phyloP scores from a whole-genome alignment of 2,888 invertebrate species.

The Ophion ellenae region DNA sequence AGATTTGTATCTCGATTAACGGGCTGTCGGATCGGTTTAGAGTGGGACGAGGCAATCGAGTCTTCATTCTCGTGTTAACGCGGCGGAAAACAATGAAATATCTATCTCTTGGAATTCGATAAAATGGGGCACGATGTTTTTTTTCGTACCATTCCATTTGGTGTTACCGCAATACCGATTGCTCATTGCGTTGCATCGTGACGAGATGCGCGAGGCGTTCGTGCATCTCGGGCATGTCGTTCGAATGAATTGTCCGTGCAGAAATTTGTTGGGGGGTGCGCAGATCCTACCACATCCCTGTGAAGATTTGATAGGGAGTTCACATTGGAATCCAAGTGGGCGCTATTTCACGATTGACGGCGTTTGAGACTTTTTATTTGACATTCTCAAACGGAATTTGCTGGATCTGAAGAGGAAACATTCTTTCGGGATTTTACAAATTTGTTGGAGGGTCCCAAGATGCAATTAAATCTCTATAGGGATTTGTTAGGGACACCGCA shows the following conservation, averaged over 20 bases:
- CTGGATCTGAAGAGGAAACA: no score
- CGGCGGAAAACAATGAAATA: not conserved
- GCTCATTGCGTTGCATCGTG: not conserved
- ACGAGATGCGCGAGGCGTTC: not conserved
- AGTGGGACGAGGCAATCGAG: not conserved
- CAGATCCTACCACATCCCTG: no score
- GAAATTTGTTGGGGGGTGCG: no score
- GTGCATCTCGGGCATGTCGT: not conserved
- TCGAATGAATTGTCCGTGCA: not conserved
- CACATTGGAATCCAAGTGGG: no score
- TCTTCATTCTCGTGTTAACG: conserved; percentile 1
- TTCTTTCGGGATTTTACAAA: no score
- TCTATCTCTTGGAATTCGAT: not conserved
- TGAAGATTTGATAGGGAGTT: no score
- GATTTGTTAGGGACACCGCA: no score
- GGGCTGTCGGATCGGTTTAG: not conserved
- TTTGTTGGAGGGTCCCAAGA: no score
- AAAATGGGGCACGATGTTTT: not conserved
- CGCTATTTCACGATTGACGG: no score
- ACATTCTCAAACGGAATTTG: no score
- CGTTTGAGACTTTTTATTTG: no score
- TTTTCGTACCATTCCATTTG: not conserved
- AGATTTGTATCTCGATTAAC: conserved; percentile 26
- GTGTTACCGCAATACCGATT: not conserved
- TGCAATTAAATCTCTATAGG: no score